Conservation (phyloP, 2,888 invertebrate species). For the Ophion obscuratus region DNA sequence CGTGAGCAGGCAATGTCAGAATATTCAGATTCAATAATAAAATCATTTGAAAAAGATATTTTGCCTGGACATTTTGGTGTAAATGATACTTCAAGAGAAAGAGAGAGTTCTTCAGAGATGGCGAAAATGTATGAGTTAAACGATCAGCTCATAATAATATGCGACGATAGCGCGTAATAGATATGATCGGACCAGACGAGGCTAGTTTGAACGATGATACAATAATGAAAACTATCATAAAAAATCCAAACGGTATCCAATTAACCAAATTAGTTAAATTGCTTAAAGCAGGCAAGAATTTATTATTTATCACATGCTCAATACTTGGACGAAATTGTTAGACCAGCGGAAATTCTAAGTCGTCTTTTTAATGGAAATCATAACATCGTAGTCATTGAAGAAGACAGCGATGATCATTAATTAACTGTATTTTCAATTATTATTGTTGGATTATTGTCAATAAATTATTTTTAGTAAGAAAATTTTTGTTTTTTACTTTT, state of each 20-base stretch:
- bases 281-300: conserved; percentile 65
- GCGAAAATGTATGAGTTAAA: not conserved
- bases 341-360: too few species aligned
- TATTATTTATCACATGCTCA: conserved; percentile 66
- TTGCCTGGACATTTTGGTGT: too few species aligned
- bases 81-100: too few species aligned
- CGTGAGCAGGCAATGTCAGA: too few species aligned
- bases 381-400: not conserved
- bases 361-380: not conserved
- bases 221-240: conserved; percentile 53
- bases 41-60: too few species aligned
- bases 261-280: conserved; percentile 35
- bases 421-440: not conserved
- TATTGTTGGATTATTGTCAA: not conserved
- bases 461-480: not conserved
- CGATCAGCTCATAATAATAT: not conserved
- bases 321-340: too few species aligned
- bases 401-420: not conserved
- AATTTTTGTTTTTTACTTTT: not conserved
- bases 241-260: conserved; percentile 58
- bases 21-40: too few species aligned
- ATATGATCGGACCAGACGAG: conserved; percentile 4
- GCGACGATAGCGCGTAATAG: not conserved
- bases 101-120: not conserved
- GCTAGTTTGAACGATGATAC: conserved; percentile 41